Evolutionary conservation across 1,140 invertebrate genomes (phyloP).

Genomic region (Drosophila auraria): DNA sequence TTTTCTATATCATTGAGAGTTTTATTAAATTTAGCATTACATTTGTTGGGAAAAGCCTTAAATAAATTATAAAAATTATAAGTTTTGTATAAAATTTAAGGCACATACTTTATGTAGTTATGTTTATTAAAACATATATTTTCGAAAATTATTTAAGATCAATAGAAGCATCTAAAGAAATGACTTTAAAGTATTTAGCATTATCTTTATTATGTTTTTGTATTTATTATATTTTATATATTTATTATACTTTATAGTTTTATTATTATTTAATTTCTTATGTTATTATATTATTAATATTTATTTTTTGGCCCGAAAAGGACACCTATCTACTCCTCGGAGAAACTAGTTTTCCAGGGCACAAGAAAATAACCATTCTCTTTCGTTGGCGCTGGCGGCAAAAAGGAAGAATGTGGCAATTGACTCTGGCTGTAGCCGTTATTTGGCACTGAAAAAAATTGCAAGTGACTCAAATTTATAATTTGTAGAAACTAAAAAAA

Average conservation of each 20-base stretch:
- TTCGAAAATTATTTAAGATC: too few species aligned
- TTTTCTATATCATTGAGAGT: not conserved
- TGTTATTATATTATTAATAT: not conserved
- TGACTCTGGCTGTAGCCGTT: constrained; percentile 16
- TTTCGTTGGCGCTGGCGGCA: constrained; percentile 28
- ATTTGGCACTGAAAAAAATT: constrained; percentile 4
- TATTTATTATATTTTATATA: not conserved
- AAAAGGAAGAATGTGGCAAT: constrained; percentile 56
- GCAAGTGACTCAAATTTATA: not conserved
- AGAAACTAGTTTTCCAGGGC: not conserved
- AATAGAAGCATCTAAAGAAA: too few species aligned
- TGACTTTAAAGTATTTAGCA: too few species aligned
- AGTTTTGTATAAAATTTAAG: too few species aligned
- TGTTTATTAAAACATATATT: too few species aligned
- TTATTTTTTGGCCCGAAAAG: not conserved
- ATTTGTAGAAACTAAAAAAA: not conserved
- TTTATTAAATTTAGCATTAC: too few species aligned
- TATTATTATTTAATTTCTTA: not conserved
- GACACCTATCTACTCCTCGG: not conserved
- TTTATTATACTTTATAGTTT: not conserved
- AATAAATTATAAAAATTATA: too few species aligned
- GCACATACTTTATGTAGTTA: too few species aligned
- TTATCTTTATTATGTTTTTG: not conserved
- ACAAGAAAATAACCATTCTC: constrained; percentile 40
- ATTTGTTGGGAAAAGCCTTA: too few species aligned